Percentiles rank a stretch among this genome's conserved stretches.
phyloP scores from a whole-genome alignment of 2,888 invertebrate genomes.

The Epicampocera succincta region DNA sequence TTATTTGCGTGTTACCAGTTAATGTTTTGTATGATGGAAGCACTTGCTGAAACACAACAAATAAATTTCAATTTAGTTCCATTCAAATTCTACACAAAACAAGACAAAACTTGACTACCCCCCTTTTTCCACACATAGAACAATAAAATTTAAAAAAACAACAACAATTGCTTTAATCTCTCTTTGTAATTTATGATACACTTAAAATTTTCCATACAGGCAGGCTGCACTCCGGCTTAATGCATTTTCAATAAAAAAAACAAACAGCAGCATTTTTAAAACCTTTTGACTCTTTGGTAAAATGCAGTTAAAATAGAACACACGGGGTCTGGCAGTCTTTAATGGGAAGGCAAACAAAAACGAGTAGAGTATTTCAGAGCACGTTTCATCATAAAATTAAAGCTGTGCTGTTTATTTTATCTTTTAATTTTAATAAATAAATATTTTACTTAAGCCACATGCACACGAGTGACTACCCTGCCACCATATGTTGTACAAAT shows the following conservation, averaged over 20 bases:
- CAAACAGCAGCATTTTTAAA: slow-evolving; percentile 25
- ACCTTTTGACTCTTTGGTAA: slow-evolving; percentile 9
- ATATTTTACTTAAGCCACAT: neutral
- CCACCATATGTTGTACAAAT: slow-evolving; percentile 12
- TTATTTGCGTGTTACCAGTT: no score
- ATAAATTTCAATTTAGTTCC: no score
- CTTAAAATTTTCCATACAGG: slow-evolving; percentile 19
- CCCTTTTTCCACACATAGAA: no score
- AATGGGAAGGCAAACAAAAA: neutral
- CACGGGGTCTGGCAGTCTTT: slow-evolving; percentile 21
- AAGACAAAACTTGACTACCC: no score
- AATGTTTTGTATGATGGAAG: no score
- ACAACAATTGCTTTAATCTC: slow-evolving; percentile 37
- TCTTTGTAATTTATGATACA: slow-evolving; percentile 37
- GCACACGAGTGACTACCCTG: slow-evolving; percentile 16
- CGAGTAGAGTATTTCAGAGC: slow-evolving; percentile 14
- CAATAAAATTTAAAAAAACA: neutral
- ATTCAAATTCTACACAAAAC: no score
- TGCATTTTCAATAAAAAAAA: slow-evolving; percentile 13
- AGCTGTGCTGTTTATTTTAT: no score
- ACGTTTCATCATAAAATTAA: neutral
- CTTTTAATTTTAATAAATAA: no score
- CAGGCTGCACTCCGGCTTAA: slow-evolving; percentile 46
- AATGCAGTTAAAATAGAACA: slow-evolving; percentile 25
- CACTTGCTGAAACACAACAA: no score